A percentile compares a stretch with the other conserved stretches of the same genome.
phyloP scores from a whole-genome alignment of 2,888 invertebrate species.

The Apotomis turbidana region DNA sequence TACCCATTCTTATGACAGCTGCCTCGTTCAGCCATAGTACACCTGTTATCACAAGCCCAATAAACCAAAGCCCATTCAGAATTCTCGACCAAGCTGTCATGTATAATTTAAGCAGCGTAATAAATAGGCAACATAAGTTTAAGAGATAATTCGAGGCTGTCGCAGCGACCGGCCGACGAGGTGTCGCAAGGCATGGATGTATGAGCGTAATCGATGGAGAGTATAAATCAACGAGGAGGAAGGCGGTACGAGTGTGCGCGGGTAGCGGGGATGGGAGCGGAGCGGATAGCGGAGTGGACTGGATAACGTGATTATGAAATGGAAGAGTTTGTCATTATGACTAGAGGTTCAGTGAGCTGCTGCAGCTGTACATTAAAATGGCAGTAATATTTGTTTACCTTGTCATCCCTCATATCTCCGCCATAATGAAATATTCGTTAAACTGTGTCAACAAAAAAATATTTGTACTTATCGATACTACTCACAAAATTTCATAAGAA shows the following conservation, averaged over 20 bases:
- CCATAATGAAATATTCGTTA: too few relatives aligned
- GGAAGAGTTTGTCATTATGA: too few relatives aligned
- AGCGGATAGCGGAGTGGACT: not conserved
- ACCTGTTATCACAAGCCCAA: slow-evolving; percentile 21
- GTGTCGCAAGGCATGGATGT: slow-evolving; percentile 60
- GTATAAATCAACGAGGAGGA: slow-evolving; percentile 55
- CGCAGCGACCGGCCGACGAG: slow-evolving; percentile 52
- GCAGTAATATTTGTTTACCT: too few relatives aligned
- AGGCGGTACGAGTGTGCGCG: slow-evolving; percentile 48
- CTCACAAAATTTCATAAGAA: too few relatives aligned
- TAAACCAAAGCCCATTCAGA: slow-evolving; percentile 24
- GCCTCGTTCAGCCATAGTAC: slow-evolving; percentile 13
- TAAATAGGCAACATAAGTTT: slow-evolving; percentile 55
- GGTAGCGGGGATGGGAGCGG: slow-evolving; percentile 35
- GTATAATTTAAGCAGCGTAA: slow-evolving; percentile 44
- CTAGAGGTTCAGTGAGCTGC: too few relatives aligned
- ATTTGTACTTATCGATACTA: too few relatives aligned
- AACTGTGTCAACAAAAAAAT: too few relatives aligned
- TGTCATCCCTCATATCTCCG: too few relatives aligned
- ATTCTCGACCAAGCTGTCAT: slow-evolving; percentile 24
- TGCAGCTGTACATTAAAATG: too few relatives aligned
- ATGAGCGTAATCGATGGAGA: slow-evolving; percentile 52
- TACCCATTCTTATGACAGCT: slow-evolving; percentile 14
- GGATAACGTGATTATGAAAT: too few relatives aligned
- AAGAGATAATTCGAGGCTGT: slow-evolving; percentile 61